Evolutionary conservation across 2,113 vertebrate species (phyloP).

Genomic region (Coregonus clupeaformis): DNA sequence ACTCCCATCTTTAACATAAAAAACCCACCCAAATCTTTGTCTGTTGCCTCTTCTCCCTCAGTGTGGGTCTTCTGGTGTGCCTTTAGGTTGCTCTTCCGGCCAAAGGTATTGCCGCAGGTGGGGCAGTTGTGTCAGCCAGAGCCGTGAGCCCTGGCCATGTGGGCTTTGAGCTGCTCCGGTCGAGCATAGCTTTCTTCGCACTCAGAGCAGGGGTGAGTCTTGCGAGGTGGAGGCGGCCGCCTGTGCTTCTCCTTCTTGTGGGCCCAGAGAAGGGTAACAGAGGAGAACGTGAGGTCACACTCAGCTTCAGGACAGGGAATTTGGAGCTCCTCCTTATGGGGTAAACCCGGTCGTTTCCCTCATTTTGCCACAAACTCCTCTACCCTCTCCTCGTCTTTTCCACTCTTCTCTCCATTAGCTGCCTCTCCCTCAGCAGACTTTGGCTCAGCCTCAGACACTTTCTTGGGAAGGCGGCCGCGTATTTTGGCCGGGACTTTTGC

Average conservation of each 20-base stretch:
- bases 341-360: constrained; percentile 13
- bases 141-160: constrained; percentile 65
- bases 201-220: constrained; percentile 54
- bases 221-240: constrained; percentile 4
- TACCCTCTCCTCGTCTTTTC: not conserved
- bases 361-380: not conserved
- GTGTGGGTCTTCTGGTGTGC: constrained; percentile 71
- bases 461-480: constrained; percentile 58
- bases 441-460: not conserved
- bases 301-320: constrained; percentile 67
- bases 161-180: constrained; percentile 55
- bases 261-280: constrained; percentile 58
- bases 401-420: constrained; percentile 24
- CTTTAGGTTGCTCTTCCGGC: constrained; percentile 70
- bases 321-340: constrained; percentile 36
- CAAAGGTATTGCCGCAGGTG: constrained; percentile 78
- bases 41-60: too few species aligned
- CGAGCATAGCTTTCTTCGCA: constrained; percentile 61
- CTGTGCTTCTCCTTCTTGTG: constrained; percentile 67
- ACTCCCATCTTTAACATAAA: constrained; percentile 8
- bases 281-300: constrained; percentile 67
- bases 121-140: constrained; percentile 71
- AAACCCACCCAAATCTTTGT: not conserved
- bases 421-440: not conserved
- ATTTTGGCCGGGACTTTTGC: constrained; percentile 29